Evolutionary conservation across 2,888 invertebrate genomes (phyloP).

Genomic region (Tetramorium bicarinatum): DNA sequence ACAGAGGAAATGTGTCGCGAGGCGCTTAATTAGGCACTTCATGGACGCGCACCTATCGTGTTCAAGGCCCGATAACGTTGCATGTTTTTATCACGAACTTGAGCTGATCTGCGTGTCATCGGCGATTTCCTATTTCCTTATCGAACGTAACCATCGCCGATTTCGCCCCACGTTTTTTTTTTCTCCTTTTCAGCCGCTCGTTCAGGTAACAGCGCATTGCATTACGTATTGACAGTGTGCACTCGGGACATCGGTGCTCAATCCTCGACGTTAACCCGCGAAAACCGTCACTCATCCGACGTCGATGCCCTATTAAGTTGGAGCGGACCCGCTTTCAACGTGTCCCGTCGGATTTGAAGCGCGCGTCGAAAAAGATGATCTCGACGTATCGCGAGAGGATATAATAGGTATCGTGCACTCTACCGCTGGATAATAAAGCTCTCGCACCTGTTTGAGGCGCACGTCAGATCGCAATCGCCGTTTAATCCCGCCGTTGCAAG

Average conservation of each 20-base stretch:
- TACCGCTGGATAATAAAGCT: conserved; percentile 48
- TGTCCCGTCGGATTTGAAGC: conserved; percentile 2
- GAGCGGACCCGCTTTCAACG: conserved; percentile 10
- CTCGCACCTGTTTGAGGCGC: conserved; percentile 56
- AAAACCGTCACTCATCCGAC: conserved; percentile 14
- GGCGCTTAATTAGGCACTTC: conserved; percentile 48
- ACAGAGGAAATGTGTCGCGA: conserved; percentile 42
- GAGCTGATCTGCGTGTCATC: conserved; percentile 1
- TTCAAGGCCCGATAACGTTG: conserved; percentile 46
- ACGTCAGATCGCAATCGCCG: conserved; percentile 54
- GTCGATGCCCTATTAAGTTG: conserved; percentile 22
- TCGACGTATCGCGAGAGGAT: conserved; percentile 35
- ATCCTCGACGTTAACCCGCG: conserved; percentile 1
- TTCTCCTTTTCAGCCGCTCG: neutral
- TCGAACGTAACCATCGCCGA: neutral
- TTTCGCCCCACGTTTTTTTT: neutral
- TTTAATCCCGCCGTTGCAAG: conserved; percentile 33
- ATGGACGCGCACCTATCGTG: conserved; percentile 44
- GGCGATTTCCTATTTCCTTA: neutral
- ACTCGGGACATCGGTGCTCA: neutral
- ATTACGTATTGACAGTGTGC: neutral
- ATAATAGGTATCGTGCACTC: conserved; percentile 44
- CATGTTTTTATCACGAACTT: conserved; percentile 19
- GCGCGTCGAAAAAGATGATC: conserved; percentile 44
- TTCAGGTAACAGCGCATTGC: neutral